These are phyloP conservation scores for Polydrusus pterygomalis DNA, from an alignment of 2,888 invertebrate genomes.

Conservation along the genomic window DNA sequence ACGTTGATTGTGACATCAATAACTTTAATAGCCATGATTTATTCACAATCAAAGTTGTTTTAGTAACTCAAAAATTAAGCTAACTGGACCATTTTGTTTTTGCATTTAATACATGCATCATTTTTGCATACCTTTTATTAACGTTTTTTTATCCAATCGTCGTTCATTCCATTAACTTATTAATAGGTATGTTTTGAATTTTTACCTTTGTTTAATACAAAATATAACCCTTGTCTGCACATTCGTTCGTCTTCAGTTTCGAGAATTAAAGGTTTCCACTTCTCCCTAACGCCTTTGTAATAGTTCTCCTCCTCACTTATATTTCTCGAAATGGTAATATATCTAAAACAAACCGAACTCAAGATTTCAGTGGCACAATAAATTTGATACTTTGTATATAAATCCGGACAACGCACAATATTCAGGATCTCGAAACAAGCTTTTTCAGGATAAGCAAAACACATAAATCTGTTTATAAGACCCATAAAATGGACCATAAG, in stretches of 20 bases:
- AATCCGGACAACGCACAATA: constrained; percentile 16
- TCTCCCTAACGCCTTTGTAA: neutral
- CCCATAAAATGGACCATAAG: constrained; percentile 7
- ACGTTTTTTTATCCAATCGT: too few relatives aligned
- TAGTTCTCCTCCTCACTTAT: too few relatives aligned
- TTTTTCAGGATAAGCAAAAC: constrained; percentile 5
- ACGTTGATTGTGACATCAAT: too few relatives aligned
- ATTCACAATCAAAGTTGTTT: too few relatives aligned
- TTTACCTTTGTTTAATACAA: neutral
- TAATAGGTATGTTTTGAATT: too few relatives aligned
- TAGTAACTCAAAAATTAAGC: too few relatives aligned
- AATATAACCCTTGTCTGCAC: neutral
- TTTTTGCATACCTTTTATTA: too few relatives aligned
- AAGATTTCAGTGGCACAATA: constrained; percentile 15
- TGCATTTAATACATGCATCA: too few relatives aligned
- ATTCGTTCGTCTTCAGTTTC: neutral
- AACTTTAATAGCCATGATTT: too few relatives aligned
- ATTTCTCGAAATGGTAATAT: too few relatives aligned
- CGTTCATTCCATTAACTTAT: too few relatives aligned
- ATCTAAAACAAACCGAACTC: neutral
- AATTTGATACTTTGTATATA: constrained; percentile 21
- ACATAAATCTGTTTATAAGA: neutral
- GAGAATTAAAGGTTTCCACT: neutral
- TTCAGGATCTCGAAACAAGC: constrained; percentile 23
- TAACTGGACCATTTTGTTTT: too few relatives aligned